These are phyloP conservation scores for Sisor rabdophorus DNA, from an alignment of 2,113 vertebrate species.

Conservation along the genomic window DNA sequence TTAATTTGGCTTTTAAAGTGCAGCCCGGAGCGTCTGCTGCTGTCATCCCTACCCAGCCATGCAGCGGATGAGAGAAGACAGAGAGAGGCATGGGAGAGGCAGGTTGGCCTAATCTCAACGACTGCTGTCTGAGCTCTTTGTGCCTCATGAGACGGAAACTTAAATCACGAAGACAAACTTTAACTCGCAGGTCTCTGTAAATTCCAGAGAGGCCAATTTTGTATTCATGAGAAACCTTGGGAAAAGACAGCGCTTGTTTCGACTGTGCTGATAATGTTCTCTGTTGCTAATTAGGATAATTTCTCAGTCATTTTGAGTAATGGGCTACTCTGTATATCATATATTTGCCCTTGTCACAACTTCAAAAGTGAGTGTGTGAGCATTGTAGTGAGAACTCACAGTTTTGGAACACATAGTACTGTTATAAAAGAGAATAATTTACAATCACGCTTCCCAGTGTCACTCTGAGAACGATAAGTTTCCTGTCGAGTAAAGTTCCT, in stretches of 20 bases:
- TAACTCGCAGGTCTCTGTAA: constrained; percentile 14
- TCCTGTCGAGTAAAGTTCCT: too few species aligned
- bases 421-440: too few species aligned
- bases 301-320: not conserved
- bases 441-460: too few species aligned
- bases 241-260: constrained; percentile 11
- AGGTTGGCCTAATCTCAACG: not conserved
- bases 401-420: too few species aligned
- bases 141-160: constrained; percentile 9
- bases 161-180: not conserved
- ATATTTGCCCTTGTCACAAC: not conserved
- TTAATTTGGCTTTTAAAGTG: constrained; percentile 32
- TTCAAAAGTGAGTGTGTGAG: not conserved
- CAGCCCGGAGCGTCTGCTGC: constrained; percentile 14
- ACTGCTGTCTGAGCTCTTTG: not conserved
- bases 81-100: not conserved
- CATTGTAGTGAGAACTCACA: not conserved
- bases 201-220: constrained; percentile 11
- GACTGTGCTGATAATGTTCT: constrained; percentile 22
- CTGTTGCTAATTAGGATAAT: constrained; percentile 11
- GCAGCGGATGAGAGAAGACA: constrained; percentile 16
- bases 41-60: constrained; percentile 9
- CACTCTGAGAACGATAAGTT: too few species aligned
- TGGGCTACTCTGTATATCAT: not conserved
- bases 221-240: constrained; percentile 11